A percentile compares a stretch with the other conserved stretches of the same genome.
Conservation (phyloP, 2,797 vertebrate genomes). For the Platyrinchus mystaceus region DNA sequence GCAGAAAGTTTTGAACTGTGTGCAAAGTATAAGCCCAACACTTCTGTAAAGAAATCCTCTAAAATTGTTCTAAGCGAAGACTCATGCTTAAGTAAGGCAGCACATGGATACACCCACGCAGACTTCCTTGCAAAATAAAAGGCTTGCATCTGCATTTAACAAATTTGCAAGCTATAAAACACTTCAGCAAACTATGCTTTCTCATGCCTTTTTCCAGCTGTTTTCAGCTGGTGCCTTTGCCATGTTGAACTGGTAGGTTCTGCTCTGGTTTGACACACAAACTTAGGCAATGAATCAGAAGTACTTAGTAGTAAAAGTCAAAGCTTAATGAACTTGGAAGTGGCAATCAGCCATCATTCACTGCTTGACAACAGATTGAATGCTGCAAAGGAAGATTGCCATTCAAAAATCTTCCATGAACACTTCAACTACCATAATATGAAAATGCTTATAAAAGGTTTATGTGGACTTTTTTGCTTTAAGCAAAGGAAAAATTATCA, state of each 20-base stretch:
- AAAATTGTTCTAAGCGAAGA: not conserved
- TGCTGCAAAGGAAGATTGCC: not conserved
- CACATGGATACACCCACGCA: not conserved
- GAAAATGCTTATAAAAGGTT: not conserved
- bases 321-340: not conserved
- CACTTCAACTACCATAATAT: not conserved
- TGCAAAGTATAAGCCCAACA: not conserved
- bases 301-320: not conserved
- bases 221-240: not conserved
- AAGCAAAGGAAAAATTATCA: not conserved
- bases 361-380: not conserved
- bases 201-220: not conserved
- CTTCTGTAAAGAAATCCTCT: not conserved
- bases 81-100: not conserved
- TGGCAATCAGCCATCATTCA: not conserved
- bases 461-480: not conserved
- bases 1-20: not conserved
- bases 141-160: not conserved
- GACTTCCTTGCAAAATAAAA: not conserved
- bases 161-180: not conserved
- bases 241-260: not conserved
- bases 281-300: not conserved
- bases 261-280: not conserved
- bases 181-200: not conserved
- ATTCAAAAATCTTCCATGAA: not conserved